phyloP scores from a whole-genome alignment of 2,888 invertebrate species.

The Nipponacmea schrenckii region DNA sequence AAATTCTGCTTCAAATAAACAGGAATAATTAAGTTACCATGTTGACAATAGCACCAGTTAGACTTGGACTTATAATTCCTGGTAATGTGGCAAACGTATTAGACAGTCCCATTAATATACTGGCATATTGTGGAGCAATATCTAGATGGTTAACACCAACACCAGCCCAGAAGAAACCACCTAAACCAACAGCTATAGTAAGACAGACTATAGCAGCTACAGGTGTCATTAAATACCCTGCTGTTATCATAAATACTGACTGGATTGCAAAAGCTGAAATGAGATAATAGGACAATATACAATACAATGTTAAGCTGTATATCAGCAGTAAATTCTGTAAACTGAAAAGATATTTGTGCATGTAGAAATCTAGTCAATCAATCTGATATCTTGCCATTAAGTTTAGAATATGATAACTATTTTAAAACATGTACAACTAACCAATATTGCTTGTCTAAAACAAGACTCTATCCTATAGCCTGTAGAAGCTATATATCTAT shows the following conservation, averaged over 20 bases:
- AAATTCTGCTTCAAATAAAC: too few species aligned
- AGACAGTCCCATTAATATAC: slow-evolving; percentile 90
- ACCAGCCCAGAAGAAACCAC: slow-evolving; percentile 91
- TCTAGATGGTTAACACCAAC: slow-evolving; percentile 81
- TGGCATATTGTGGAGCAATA: slow-evolving; percentile 88
- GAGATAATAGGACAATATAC: slow-evolving; percentile 6
- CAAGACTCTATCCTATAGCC: too few species aligned
- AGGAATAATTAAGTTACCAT: slow-evolving; percentile 71
- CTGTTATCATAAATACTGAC: slow-evolving; percentile 86
- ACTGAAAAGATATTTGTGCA: neutral
- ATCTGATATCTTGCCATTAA: neutral
- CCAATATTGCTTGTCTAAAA: too few species aligned
- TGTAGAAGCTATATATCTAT: too few species aligned
- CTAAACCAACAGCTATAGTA: slow-evolving; percentile 87
- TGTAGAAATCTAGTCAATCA: neutral
- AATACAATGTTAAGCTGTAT: neutral
- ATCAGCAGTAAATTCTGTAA: neutral
- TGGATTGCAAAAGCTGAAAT: slow-evolving; percentile 77
- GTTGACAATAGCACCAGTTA: slow-evolving; percentile 82
- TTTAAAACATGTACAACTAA: too few species aligned
- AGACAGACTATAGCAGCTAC: slow-evolving; percentile 77
- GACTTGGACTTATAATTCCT: slow-evolving; percentile 87
- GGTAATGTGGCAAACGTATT: slow-evolving; percentile 92
- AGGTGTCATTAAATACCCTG: slow-evolving; percentile 79
- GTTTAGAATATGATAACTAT: too few species aligned